These are phyloP conservation scores for Isoperla grammatica DNA, from an alignment of 2,888 invertebrate species.

Conservation along the genomic window DNA sequence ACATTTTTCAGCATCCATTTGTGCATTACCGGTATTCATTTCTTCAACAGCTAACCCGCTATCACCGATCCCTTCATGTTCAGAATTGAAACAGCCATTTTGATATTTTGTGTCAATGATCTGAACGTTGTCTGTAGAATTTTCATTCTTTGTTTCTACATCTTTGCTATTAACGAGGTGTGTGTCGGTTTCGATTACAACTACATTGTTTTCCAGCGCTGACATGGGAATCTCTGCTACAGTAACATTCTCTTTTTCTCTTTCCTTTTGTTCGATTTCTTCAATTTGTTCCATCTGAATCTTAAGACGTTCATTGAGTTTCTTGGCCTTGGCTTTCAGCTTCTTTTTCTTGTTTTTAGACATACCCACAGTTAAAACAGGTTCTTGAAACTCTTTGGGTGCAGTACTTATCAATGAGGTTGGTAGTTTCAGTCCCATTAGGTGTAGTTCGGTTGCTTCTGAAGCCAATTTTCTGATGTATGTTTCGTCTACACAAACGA, in stretches of 20 bases:
- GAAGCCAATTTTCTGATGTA: slow-evolving; percentile 87
- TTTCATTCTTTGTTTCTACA: background rate
- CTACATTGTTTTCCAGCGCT: background rate
- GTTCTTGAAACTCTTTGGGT: slow-evolving; percentile 77
- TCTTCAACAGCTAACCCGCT: slow-evolving; percentile 31
- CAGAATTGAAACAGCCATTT: slow-evolving; percentile 26
- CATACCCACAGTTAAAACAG: slow-evolving; percentile 73
- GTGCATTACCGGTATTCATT: slow-evolving; percentile 38
- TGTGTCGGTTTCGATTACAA: too few relatives aligned
- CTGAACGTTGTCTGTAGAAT: slow-evolving; percentile 39
- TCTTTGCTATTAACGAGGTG: background rate
- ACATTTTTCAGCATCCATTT: slow-evolving; percentile 37
- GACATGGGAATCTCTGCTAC: slow-evolving; percentile 16
- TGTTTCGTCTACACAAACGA: slow-evolving; percentile 86
- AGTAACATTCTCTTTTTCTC: slow-evolving; percentile 23
- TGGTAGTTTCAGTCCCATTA: slow-evolving; percentile 85
- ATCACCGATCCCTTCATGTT: slow-evolving; percentile 23
- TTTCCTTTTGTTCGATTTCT: slow-evolving; percentile 68
- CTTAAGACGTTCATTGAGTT: slow-evolving; percentile 85
- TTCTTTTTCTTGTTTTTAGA: slow-evolving; percentile 97
- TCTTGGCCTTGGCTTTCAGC: slow-evolving; percentile 90
- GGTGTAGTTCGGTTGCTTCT: slow-evolving; percentile 92
- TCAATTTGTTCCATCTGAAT: slow-evolving; percentile 94
- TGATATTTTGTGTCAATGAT: slow-evolving; percentile 20
- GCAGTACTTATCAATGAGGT: slow-evolving; percentile 86